These are phyloP conservation scores for Vimba vimba DNA, from an alignment of 2,113 vertebrate species.

Conservation along the genomic window DNA sequence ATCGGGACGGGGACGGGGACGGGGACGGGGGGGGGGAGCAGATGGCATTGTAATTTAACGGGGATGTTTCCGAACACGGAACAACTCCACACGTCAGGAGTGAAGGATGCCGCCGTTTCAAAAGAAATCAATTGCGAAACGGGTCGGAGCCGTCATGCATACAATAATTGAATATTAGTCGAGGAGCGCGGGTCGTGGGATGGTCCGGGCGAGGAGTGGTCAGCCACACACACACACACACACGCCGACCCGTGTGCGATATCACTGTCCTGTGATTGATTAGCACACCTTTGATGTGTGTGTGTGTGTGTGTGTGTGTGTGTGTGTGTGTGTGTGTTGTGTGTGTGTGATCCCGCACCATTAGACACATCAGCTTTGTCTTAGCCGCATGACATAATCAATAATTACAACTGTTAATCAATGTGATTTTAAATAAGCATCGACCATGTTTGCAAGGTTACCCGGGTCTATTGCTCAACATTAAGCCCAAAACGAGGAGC, in stretches of 20 bases:
- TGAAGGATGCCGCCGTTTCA: constrained; percentile 64
- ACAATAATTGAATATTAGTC: constrained; percentile 84
- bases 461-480: constrained; percentile 73
- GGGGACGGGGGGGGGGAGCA: constrained; percentile 58
- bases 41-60: constrained; percentile 66
- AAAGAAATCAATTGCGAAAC: constrained; percentile 81
- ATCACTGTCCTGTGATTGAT: not conserved
- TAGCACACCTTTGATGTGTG: not conserved
- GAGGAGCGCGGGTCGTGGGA: constrained; percentile 53
- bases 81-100: constrained; percentile 53
- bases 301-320: no score
- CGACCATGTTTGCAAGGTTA: constrained; percentile 75
- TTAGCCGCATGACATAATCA: constrained; percentile 73
- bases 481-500: constrained; percentile 65
- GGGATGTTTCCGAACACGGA: constrained; percentile 60
- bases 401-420: constrained; percentile 85
- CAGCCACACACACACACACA: not conserved
- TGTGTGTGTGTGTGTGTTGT: not conserved
- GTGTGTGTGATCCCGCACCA: constrained; percentile 47
- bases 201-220: constrained; percentile 1
- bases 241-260: not conserved
- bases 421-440: constrained; percentile 83
- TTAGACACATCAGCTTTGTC: constrained; percentile 74
- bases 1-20: constrained; percentile 39
- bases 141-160: constrained; percentile 74